These are phyloP conservation scores for Fissipunctia ypsillon DNA, from an alignment of 2,888 invertebrate species.

Conservation along the genomic window DNA sequence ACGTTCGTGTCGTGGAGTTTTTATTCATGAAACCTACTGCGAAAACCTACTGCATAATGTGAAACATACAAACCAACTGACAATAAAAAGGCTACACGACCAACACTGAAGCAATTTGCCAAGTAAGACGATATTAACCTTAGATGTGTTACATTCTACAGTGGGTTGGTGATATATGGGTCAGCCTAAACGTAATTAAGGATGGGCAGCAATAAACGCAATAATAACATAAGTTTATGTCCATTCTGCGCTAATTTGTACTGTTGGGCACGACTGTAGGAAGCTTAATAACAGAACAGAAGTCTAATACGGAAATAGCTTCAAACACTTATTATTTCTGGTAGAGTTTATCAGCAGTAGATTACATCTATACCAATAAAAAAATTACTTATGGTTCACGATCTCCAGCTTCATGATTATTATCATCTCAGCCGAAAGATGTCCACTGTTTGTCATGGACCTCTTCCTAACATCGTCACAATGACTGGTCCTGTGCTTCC, in stretches of 20 bases:
- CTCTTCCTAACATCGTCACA: neutral
- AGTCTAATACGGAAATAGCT: neutral
- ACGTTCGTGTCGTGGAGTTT: neutral
- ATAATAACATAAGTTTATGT: slow-evolving; percentile 58
- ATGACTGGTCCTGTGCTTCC: no score
- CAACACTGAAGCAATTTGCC: neutral
- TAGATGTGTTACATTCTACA: slow-evolving; percentile 13
- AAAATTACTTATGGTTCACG: neutral
- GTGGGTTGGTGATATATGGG: slow-evolving; percentile 17
- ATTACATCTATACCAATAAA: neutral
- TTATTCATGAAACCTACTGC: no score
- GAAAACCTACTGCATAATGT: no score
- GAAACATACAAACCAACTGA: neutral
- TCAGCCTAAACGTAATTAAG: slow-evolving; percentile 30
- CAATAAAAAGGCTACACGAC: neutral
- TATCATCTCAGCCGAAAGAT: neutral
- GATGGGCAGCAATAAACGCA: slow-evolving; percentile 49
- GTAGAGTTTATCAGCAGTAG: neutral
- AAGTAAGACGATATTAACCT: slow-evolving; percentile 16
- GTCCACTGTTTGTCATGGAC: neutral
- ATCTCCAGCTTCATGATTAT: neutral
- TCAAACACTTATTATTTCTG: neutral
- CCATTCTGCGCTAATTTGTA: slow-evolving; percentile 53
- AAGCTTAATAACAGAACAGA: slow-evolving; percentile 10
- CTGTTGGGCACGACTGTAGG: slow-evolving; percentile 23